Base-by-base conservation (phyloP, 2,888 invertebrate genomes). In the Heliothis peltigera region DNA sequence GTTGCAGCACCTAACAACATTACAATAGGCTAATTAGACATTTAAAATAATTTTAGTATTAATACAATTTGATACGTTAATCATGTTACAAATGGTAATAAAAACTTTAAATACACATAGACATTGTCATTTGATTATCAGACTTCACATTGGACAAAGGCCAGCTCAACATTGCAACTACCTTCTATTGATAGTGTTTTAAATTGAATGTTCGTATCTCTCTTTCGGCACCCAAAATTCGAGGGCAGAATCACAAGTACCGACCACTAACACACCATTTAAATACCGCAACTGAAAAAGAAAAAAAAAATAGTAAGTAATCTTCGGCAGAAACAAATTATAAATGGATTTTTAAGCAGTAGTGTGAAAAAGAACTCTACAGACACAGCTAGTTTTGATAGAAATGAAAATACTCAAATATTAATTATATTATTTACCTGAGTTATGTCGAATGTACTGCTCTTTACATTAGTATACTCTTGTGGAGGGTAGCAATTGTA, bases 221-320 rank as follows among this genome's bases (percentile, higher is more conserved):
- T 90, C 88, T 42, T 84, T 87, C 1, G 95, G 95, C 51, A 94
- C 87, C 95, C 95, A 95, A 73, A 95, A 92, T 78, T 95, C 95
- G 35, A 95, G 77, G 6, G 95, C 91, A 5, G 93, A 92, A 68
- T 95, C 95, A 80, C 95, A 95, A n/a, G 94, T 95, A 17, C 95
- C 95, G 44, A 94, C 86, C 39, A 91, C 95, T 79, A 95, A 78
- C n/a, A 94, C 88, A 42, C 91, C 92, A 75, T 94, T 92, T 70
- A 90, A 88, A 76, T 95, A 95, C 72, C 91, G 89, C 74, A 95
- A 81, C 95, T 95, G 92, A 57, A 95, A 94, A 73, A 53, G n/a
- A 57, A 2, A 46, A 60, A 42, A 63, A 61, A 56, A 47, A 35
- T 51, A 44, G 48, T 32, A 21, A 52, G 56, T 10, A 35, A 44